A percentile compares a stretch with the other conserved stretches of the same genome.
Conservation (phyloP, 2,113 vertebrate species). For the Polypterus senegalus region DNA sequence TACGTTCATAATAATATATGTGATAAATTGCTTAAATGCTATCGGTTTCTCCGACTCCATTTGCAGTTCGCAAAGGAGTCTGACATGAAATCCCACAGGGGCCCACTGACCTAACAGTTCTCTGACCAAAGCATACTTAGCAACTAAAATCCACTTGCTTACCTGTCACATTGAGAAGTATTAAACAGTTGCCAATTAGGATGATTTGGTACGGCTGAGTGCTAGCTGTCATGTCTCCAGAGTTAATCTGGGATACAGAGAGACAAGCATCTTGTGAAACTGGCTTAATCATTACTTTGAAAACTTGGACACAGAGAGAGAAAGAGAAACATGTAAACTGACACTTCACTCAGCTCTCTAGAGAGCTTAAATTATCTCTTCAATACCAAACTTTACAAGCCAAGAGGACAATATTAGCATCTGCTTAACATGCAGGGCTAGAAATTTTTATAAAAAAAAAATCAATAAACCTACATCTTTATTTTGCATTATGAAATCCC, state of each 20-base stretch:
- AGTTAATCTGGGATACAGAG: background rate
- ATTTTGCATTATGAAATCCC: too few relatives aligned
- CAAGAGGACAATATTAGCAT: too few relatives aligned
- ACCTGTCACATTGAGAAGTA: constrained; percentile 4
- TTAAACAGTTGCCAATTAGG: constrained; percentile 5
- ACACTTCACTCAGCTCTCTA: background rate
- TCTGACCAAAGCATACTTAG: background rate
- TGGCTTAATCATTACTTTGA: background rate
- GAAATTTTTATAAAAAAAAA: too few relatives aligned
- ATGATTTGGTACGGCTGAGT: constrained; percentile 8
- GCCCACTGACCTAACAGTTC: too few relatives aligned
- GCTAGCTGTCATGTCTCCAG: constrained; percentile 1
- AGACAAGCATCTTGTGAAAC: background rate
- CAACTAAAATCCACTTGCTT: background rate
- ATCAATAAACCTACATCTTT: too few relatives aligned
- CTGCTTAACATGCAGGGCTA: too few relatives aligned
- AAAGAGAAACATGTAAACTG: background rate
- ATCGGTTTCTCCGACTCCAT: too few relatives aligned
- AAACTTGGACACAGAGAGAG: background rate
- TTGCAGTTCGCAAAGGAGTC: too few relatives aligned
- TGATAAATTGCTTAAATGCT: too few relatives aligned
- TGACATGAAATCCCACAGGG: too few relatives aligned
- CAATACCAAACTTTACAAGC: background rate
- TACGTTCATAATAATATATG: too few relatives aligned
- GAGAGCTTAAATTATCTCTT: background rate